These are phyloP conservation scores for Tetragonisca angustula DNA, from an alignment of 2,888 invertebrate species.

Conservation along the genomic window DNA sequence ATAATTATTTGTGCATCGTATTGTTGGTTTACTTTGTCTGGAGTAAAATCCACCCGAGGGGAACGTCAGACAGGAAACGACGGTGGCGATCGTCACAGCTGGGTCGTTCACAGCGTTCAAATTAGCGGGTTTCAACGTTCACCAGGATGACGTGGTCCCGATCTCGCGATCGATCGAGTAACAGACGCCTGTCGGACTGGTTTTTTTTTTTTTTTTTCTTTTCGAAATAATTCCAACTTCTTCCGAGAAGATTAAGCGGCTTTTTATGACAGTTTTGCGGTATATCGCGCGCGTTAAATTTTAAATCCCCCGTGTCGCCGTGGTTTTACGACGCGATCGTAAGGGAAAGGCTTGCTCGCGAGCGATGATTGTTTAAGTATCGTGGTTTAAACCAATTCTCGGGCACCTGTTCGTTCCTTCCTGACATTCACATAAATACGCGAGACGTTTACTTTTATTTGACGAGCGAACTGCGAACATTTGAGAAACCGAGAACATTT, in stretches of 20 bases:
- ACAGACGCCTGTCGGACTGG: background rate
- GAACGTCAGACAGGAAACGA: slow-evolving; percentile 9
- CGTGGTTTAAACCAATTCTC: too few relatives aligned
- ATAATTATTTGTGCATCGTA: too few relatives aligned
- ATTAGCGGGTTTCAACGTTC: slow-evolving; percentile 41
- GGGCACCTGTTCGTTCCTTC: too few relatives aligned
- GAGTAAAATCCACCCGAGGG: too few relatives aligned
- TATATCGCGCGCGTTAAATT: too few relatives aligned
- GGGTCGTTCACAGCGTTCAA: slow-evolving; percentile 23
- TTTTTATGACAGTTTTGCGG: background rate
- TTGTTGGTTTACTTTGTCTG: too few relatives aligned
- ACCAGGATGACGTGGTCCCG: slow-evolving; percentile 27
- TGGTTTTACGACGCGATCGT: background rate
- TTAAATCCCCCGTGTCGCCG: background rate
- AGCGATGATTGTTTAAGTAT: too few relatives aligned
- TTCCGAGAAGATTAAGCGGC: background rate
- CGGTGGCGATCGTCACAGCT: background rate
- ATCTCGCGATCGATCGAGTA: slow-evolving; percentile 33
- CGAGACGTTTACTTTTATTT: too few relatives aligned
- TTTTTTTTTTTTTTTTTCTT: background rate
- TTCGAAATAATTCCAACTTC: background rate
- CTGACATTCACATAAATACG: too few relatives aligned
- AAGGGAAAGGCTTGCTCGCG: background rate
- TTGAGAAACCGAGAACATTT: too few relatives aligned
- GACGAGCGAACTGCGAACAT: too few relatives aligned